phyloP scores from a whole-genome alignment of 2,888 invertebrate genomes.

The Mythimna pallens region DNA sequence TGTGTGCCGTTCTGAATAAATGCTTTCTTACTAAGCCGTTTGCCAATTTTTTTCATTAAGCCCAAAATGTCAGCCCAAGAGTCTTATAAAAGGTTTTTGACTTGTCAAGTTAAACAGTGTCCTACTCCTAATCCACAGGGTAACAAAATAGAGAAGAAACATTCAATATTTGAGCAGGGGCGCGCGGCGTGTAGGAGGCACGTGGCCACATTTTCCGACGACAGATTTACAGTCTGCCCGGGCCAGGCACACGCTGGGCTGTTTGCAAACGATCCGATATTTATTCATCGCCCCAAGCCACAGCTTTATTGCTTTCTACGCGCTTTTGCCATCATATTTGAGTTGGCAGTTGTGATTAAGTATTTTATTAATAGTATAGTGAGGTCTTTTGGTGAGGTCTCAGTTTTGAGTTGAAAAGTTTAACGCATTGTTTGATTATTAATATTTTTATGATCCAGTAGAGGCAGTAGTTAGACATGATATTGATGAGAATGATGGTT shows the following conservation, averaged over 20 bases:
- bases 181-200: constrained; percentile 51
- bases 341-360: constrained; percentile 14
- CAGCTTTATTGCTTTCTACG: constrained; percentile 73
- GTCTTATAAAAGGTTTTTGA: constrained; percentile 44
- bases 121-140: constrained; percentile 51
- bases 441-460: background rate
- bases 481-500: background rate
- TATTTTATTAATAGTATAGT: constrained; percentile 17
- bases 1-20: background rate
- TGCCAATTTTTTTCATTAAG: background rate
- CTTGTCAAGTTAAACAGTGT: constrained; percentile 55
- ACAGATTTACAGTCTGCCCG: constrained; percentile 61
- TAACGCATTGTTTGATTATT: background rate
- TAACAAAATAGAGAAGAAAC: constrained; percentile 59
- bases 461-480: background rate
- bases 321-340: constrained; percentile 34
- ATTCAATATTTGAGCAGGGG: constrained; percentile 58
- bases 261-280: constrained; percentile 60
- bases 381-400: no score
- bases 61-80: constrained; percentile 2
- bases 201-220: constrained; percentile 56
- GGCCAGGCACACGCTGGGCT: constrained; percentile 35
- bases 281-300: constrained; percentile 73
- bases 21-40: background rate
- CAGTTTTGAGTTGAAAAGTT: background rate